phyloP scores from a whole-genome alignment of 2,113 vertebrate species.

The Sus scrofa region DNA sequence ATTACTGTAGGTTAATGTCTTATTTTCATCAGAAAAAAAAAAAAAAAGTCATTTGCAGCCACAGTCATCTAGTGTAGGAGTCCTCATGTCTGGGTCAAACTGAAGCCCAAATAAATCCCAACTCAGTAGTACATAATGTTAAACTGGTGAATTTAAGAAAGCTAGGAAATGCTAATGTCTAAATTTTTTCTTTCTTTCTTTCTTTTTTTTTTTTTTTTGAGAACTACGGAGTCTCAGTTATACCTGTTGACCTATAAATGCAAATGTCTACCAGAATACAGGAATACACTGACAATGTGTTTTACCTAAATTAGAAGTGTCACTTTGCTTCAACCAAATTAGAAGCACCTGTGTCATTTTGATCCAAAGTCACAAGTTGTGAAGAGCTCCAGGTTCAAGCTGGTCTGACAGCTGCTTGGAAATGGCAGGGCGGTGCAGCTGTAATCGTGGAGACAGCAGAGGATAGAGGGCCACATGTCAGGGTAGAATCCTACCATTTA shows the following conservation, averaged over 20 bases:
- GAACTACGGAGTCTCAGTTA: not conserved
- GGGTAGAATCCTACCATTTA: not conserved
- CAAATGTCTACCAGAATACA: not conserved
- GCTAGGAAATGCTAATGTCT: not conserved
- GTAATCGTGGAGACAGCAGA: not conserved
- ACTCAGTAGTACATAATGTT: too few species aligned
- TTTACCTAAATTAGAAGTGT: not conserved
- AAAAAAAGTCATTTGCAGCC: not conserved
- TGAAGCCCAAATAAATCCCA: not conserved
- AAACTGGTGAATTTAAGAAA: too few species aligned
- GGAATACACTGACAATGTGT: not conserved
- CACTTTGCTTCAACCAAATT: not conserved
- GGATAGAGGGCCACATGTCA: not conserved
- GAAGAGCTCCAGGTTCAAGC: not conserved
- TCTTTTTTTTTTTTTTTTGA: too few species aligned
- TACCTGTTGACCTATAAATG: not conserved
- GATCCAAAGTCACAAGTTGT: not conserved
- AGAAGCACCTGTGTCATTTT: not conserved
- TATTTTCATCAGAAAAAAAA: not conserved
- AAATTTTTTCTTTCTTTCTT: not conserved
- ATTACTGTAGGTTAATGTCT: not conserved
- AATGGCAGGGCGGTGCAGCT: not conserved
- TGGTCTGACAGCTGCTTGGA: not conserved
- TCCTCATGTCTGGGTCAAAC: not conserved
- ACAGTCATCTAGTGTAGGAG: not conserved